Evolutionary conservation across 2,797 vertebrate genomes (phyloP).

Genomic region (Melanotaenia pygmaea): DNA sequence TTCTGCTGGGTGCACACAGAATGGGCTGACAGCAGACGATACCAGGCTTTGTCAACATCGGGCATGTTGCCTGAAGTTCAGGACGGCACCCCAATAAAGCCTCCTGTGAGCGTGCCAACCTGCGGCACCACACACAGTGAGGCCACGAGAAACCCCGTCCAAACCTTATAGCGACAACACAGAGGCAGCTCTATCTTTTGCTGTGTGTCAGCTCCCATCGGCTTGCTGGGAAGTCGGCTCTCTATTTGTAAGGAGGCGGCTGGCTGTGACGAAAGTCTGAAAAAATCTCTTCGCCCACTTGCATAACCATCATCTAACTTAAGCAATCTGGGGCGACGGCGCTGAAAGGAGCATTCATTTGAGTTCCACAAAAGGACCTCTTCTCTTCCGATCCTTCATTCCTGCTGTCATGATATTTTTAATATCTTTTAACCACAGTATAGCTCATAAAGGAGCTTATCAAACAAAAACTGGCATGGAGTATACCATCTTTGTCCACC

Average conservation of each 20-base stretch:
- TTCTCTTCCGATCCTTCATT: conserved; percentile 47
- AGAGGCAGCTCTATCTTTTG: conserved; percentile 64
- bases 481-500: conserved; percentile 33
- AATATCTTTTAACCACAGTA: conserved; percentile 71
- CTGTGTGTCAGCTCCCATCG: conserved; percentile 61
- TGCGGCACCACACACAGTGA: conserved; percentile 74
- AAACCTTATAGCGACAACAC: conserved; percentile 63
- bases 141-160: conserved; percentile 55
- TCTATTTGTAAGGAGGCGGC: conserved; percentile 52
- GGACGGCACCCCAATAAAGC: conserved; percentile 74
- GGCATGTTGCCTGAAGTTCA: conserved; percentile 77
- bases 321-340: conserved; percentile 58
- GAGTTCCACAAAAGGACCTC: conserved; percentile 53
- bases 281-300: conserved; percentile 51
- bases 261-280: conserved; percentile 45
- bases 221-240: conserved; percentile 56
- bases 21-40: conserved; percentile 84
- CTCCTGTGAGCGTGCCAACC: conserved; percentile 72
- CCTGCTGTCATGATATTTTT: conserved; percentile 61
- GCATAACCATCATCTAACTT: conserved; percentile 65
- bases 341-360: conserved; percentile 67
- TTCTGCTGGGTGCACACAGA: conserved; percentile 80
- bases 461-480: conserved; percentile 30
- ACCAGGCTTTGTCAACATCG: conserved; percentile 82
- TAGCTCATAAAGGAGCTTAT: conserved; percentile 60